Conservation (phyloP, 1,140 invertebrate genomes). For the Asobara japonica region DNA sequence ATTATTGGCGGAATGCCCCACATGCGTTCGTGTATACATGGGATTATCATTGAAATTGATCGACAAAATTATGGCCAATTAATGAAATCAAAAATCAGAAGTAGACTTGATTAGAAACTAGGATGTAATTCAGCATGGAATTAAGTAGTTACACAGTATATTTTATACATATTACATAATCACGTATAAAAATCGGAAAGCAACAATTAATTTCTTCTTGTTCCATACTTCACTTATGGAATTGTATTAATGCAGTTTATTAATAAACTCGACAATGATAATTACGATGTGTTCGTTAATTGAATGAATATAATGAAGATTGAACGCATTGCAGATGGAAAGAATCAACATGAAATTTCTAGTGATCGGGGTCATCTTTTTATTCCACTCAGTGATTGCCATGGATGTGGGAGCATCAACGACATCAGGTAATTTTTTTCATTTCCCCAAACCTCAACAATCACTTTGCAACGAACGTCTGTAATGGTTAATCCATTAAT, state of each 20-base stretch:
- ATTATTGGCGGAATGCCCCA: no score
- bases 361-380: background rate
- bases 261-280: background rate
- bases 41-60: no score
- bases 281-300: background rate
- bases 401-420: background rate
- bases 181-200: background rate
- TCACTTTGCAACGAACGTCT: background rate
- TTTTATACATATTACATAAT: background rate
- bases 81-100: no score
- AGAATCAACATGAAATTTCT: background rate
- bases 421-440: background rate
- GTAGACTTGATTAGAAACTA: background rate
- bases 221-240: background rate
- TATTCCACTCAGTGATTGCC: background rate
- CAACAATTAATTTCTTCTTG: background rate
- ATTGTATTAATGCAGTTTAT: no score
- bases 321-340: background rate
- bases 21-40: no score
- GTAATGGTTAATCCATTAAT: background rate
- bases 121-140: background rate
- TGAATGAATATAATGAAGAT: background rate
- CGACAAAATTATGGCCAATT: no score
- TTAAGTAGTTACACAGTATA: background rate
- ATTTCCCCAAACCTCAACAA: background rate